A percentile compares a stretch with the other conserved stretches of the same genome.
Conservation (phyloP, 2,113 vertebrate genomes). For the Cyprinodon variegatus region DNA sequence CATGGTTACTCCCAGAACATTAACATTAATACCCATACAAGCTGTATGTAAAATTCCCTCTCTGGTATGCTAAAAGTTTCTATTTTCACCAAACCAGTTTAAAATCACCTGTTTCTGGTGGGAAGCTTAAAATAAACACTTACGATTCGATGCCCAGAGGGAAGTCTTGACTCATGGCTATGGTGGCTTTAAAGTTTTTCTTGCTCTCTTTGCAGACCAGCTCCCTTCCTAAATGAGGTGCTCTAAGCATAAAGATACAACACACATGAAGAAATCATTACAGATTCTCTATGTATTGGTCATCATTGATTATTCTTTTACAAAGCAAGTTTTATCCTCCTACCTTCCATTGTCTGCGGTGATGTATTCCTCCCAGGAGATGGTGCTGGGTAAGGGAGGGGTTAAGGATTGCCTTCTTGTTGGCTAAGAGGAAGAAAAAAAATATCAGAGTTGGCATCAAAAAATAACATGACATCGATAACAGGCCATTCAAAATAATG, state of each 20-base stretch:
- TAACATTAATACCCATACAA: too few species aligned
- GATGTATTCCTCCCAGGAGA: conserved; percentile 98
- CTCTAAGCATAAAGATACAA: conserved; percentile 74
- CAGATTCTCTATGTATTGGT: neutral
- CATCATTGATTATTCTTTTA: neutral
- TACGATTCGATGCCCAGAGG: conserved; percentile 96
- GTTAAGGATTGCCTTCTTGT: conserved; percentile 91
- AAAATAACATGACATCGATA: neutral
- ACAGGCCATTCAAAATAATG: neutral
- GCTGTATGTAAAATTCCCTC: neutral
- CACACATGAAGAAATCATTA: neutral
- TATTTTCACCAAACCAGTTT: too few species aligned
- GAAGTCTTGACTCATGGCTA: conserved; percentile 99
- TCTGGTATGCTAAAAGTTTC: neutral
- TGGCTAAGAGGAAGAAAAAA: conserved; percentile 76
- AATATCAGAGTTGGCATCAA: neutral
- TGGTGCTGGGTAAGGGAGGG: conserved; percentile 90
- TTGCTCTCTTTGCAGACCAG: conserved; percentile 98
- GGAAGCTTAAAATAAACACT: conserved; percentile 65
- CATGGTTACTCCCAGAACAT: too few species aligned
- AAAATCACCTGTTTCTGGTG: neutral
- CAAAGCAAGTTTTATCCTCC: conserved; percentile 19
- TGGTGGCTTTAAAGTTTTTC: conserved; percentile 98
- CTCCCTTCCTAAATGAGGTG: conserved; percentile 95
- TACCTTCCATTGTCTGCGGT: conserved; percentile 96